Evolutionary conservation across 2,797 vertebrate genomes (phyloP), one percentile per base, ranked within the genome.

Genomic region (Pantherophis vulpinus): DNA sequence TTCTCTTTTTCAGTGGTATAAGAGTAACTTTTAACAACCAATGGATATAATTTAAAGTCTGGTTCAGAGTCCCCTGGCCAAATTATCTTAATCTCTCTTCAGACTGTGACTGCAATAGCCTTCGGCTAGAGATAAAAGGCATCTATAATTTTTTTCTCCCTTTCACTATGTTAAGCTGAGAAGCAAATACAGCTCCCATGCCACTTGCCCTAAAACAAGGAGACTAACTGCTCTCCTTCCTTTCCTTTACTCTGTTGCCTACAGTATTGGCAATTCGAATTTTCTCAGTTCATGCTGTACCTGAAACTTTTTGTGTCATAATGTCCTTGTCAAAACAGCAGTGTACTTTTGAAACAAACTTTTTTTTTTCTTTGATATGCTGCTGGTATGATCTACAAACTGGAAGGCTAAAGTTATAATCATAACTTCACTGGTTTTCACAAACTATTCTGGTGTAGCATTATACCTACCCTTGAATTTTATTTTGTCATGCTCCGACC

Each of bases 41-140:
- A 95, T 89, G 92, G n/a, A 95, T 16, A 83, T 16, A 91, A 8
- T 94, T 93, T 94, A 95, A 89, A 93, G n/a, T 92, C 95, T 95
- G 20, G 66, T 93, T 94, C 89, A 94, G 90, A 93, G 59, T 94
- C 89, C 7, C 92, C 94, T 91, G 9, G 66, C 25, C 23, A 90
- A 91, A 88, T 74, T 61, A 93, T 92, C 58, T 11, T 94, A 12
- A 51, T 90, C 16, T 93, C 59, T 94, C n/a, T 47, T 91, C n/a
- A n/a, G 66, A 60, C 86, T 90, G 12, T 91, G 14, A 13, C 29
- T 93, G 51, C 79, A 90, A 74, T 61, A 94, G 2, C 55, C 89
- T 7, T 91, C 59, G 93, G 47, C 61, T 91, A 58, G 23, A 92
- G 63, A 86, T 83, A 88, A 32, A 70, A 95, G 20, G 32, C 55